Conservation (phyloP, 2,888 invertebrate genomes). For the Tetranychus piercei region DNA sequence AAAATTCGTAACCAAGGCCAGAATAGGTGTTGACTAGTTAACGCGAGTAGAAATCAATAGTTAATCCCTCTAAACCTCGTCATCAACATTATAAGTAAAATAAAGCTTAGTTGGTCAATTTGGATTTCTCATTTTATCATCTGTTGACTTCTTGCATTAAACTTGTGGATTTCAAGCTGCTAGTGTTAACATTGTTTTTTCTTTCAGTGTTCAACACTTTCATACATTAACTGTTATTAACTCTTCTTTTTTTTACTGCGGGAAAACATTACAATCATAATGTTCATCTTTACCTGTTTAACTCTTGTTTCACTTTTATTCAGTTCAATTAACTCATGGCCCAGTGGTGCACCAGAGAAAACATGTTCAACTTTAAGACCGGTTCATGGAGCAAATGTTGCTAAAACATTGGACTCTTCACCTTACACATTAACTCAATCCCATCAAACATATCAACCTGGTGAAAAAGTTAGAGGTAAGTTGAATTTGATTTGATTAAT, state of each 20-base stretch:
- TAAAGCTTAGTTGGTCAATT: too few species aligned
- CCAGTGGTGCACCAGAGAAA: constrained; percentile 9
- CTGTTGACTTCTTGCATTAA: too few species aligned
- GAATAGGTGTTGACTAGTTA: neutral
- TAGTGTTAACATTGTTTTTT: too few species aligned
- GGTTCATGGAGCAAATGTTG: constrained; percentile 23
- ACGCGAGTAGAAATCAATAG: neutral
- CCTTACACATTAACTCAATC: constrained; percentile 24
- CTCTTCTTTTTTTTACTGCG: too few species aligned
- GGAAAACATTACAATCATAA: too few species aligned
- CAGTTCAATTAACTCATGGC: neutral
- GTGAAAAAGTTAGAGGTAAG: constrained; percentile 22
- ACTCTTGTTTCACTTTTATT: neutral
- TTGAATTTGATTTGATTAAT: neutral
- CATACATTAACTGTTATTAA: too few species aligned
- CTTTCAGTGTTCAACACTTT: too few species aligned
- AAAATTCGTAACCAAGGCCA: neutral
- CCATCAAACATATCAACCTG: constrained; percentile 23
- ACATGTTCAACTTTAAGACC: constrained; percentile 24
- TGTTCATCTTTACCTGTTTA: neutral
- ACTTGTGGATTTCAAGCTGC: too few species aligned
- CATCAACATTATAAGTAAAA: too few species aligned
- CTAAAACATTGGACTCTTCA: constrained; percentile 21
- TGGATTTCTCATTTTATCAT: too few species aligned
- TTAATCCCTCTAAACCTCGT: too few species aligned